Conservation (phyloP, 2,113 vertebrate species). For the Apodemus speciosus region DNA sequence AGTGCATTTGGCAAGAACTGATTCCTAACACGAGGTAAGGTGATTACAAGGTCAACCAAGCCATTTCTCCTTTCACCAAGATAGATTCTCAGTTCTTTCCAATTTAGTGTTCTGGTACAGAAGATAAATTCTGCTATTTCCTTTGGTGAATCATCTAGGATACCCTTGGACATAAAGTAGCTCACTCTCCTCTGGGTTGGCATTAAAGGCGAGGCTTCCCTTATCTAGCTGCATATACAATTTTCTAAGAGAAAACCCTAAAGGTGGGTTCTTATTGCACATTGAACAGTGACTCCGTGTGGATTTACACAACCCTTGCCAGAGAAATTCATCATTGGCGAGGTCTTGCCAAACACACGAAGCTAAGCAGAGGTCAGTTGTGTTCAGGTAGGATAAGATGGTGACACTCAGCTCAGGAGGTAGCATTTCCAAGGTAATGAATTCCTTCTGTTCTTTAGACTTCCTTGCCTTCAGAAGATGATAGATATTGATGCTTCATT, state of each 20-base stretch:
- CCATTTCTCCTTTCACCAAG: constrained; percentile 99
- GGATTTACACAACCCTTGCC: constrained; percentile 92
- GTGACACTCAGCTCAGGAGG: too few relatives aligned
- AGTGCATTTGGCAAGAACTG: constrained; percentile 99
- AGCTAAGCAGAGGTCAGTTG: too few relatives aligned
- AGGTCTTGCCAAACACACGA: too few relatives aligned
- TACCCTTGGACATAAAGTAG: constrained; percentile 98
- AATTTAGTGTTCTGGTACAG: constrained; percentile 97
- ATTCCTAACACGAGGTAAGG: constrained; percentile 98
- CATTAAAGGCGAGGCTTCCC: constrained; percentile 98
- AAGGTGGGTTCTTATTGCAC: constrained; percentile 94
- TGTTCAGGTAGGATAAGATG: too few relatives aligned
- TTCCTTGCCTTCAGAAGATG: too few relatives aligned
- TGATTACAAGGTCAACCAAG: constrained; percentile 95
- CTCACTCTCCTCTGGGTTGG: constrained; percentile 95
- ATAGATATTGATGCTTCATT: too few relatives aligned
- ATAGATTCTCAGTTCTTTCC: constrained; percentile 98
- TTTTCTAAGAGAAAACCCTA: constrained; percentile 96
- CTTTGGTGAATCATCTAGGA: constrained; percentile 94
- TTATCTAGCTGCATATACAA: constrained; percentile 98
- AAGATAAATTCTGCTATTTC: constrained; percentile 99
- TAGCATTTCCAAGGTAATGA: too few relatives aligned
- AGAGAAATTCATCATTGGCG: too few relatives aligned
- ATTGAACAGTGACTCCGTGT: constrained; percentile 99
- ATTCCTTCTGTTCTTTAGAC: too few relatives aligned